Evolutionary conservation across 2,113 vertebrate species (phyloP), one percentile per base, ranked within the genome.

Genomic region (Dicrurus megarhynchus): DNA sequence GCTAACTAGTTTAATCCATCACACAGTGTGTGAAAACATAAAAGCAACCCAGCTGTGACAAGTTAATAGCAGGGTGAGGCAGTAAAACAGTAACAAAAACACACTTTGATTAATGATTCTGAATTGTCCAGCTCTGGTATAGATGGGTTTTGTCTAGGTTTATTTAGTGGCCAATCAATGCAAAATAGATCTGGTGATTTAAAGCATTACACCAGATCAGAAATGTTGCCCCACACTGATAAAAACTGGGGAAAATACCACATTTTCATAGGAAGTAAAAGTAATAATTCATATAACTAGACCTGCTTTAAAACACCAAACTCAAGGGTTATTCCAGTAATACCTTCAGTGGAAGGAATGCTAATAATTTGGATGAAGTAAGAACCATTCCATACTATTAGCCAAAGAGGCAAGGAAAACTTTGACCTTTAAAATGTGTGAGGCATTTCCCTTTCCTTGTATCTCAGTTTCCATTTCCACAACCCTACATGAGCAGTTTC

Each of bases 1-100:
- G 95, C 91, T 98, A 98, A 98, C 98, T 98, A 97, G 97, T 97
- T 98, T 97, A 98, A 98, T 98, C 97, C 96, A 97, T 98, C 95
- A 97, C 94, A 90, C 68, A 91, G 90, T 93, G 90, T 84, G 91
- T 96, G 97, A 96, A 97, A 96, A 97, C 93, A 95, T 97, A 97
- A 97, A 98, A 97, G 80, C 93, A 96, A 97, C 90, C 89, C 87
- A 91, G 53, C 97, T 97, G 96, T 97, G 97, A 97, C 96, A 97
- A 98, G 95, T 97, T 98, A 98, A 98, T 97, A 97, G 97, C 68
- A 87, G 71, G 92, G 84, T 88, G 92, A 97, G 91, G 89, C 93
- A 96, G 95, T 97, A 97, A 98, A 98, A 97, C 12, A 0, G 71
- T 97, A 96, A 91, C 91, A 89, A 93, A 97, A 97, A 59, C 87